These are phyloP conservation scores for Lethocerus indicus DNA, from an alignment of 1,140 invertebrate species.

Conservation along the genomic window DNA sequence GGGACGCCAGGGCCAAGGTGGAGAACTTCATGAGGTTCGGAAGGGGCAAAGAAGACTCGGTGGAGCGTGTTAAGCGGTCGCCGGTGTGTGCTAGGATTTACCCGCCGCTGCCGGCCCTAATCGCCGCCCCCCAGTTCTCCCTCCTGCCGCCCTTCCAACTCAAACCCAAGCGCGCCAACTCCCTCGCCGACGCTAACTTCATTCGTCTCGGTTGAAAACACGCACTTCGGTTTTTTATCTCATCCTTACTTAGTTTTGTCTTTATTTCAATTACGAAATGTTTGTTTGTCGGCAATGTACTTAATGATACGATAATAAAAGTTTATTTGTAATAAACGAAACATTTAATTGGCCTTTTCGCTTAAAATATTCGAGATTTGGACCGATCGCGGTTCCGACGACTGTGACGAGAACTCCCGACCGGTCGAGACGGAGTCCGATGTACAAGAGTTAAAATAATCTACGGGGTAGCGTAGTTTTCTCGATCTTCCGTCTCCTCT, in stretches of 20 bases:
- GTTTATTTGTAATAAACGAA: no score
- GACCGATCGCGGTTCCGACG: no score
- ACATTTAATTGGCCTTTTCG: no score
- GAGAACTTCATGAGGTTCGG: constrained; percentile 19
- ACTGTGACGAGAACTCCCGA: no score
- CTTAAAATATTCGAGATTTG: no score
- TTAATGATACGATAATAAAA: no score
- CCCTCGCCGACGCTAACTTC: not conserved
- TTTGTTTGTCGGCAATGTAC: no score
- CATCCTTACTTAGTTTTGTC: not conserved
- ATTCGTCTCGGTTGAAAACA: not conserved
- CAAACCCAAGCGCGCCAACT: not conserved
- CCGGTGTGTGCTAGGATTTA: not conserved
- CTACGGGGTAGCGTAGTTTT: no score
- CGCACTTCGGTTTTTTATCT: not conserved
- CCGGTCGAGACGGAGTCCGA: no score
- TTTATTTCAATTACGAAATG: not conserved
- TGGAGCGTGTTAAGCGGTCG: constrained; percentile 10
- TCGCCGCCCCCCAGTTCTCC: constrained; percentile 11
- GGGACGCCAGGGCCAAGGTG: not conserved
- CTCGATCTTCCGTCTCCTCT: no score
- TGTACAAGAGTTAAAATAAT: no score
- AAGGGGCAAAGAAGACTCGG: constrained; percentile 13
- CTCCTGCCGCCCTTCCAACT: constrained; percentile 3
- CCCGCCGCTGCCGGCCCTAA: constrained; percentile 9